Evolutionary conservation across 2,113 vertebrate genomes (phyloP), one percentile per base, ranked within the genome.

Genomic region (Lipophrys pholis): DNA sequence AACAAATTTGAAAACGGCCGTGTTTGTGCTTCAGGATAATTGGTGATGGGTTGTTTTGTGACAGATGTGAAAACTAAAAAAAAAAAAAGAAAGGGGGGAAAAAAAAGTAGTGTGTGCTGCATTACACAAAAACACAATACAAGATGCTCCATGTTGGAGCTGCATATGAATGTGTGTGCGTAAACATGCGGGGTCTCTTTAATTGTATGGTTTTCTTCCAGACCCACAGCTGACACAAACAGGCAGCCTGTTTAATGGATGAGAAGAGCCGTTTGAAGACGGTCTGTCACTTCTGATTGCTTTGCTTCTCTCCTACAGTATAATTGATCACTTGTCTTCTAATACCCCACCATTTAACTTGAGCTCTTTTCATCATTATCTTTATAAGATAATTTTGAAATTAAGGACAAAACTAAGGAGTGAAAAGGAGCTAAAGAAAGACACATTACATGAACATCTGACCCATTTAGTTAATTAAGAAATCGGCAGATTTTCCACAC

Each of bases 191-290:
- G 85, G 82, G 78, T 86, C 82, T 85, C 82, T 91, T 87, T 93
- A 92, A 93, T 94, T 94, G 92, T 93, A 90, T 92, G 89, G 87
- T 87, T 92, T 91, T 88, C 79, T 85, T 87, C 66, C 84, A 88
- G 88, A 89, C 85, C 89, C 86, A 76, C 89, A 90, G 87, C 87
- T 90, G 91, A 92, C 90, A 90, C 83, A 92, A 90, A 89, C 91
- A 90, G 87, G 91, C 91, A 93, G 90, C 88, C 86, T 89, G 88
- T 91, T 92, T 91, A 92, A 94, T 93, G 86, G 90, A 92, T 89
- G 89, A 88, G 85, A 82, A 90, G 89, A 87, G 82, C 82, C 35
- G 87, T 83, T 87, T 86, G 89, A 89, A 91, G 89, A 84, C 76
- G 85, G 81, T 86, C 87, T 91, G 89, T 91, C 90, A 91, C 87